Evolutionary conservation across 2,113 vertebrate species (phyloP).

Genomic region (Nestor notabilis): DNA sequence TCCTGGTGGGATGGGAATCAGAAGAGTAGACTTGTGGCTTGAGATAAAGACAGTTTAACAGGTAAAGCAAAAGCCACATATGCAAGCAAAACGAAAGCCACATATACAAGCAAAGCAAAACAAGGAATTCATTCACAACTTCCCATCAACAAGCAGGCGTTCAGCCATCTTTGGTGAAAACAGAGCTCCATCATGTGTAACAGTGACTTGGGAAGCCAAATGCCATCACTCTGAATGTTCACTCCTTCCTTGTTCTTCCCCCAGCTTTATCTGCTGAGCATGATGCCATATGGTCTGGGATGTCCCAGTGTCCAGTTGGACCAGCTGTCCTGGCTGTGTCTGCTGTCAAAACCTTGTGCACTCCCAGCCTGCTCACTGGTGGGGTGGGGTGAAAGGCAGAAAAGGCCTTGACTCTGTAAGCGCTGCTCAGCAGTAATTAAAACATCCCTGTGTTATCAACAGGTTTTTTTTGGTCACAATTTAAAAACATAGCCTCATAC

Average conservation of each 20-base stretch:
- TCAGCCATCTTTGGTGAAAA: neutral
- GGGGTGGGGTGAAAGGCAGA: neutral
- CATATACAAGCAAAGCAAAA: neutral
- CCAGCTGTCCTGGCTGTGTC: too few relatives aligned
- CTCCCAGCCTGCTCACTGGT: neutral
- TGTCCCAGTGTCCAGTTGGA: too few relatives aligned
- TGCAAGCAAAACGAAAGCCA: neutral
- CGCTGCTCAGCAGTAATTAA: neutral
- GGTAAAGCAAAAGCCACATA: neutral
- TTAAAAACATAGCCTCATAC: neutral
- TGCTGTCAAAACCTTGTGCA: neutral
- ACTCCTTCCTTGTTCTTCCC: neutral
- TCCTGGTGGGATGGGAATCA: neutral
- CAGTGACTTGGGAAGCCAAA: too few relatives aligned
- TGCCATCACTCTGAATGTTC: too few relatives aligned
- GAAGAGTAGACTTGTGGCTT: neutral
- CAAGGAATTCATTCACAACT: neutral
- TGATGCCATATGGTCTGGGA: neutral
- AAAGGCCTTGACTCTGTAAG: neutral
- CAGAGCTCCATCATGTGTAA: too few relatives aligned
- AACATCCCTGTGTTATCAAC: neutral
- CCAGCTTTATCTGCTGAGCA: too few relatives aligned
- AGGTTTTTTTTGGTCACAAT: neutral
- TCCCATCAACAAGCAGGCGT: neutral
- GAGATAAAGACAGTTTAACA: neutral